Evolutionary conservation across 2,888 invertebrate species (phyloP).

Genomic region (Bombylius major): DNA sequence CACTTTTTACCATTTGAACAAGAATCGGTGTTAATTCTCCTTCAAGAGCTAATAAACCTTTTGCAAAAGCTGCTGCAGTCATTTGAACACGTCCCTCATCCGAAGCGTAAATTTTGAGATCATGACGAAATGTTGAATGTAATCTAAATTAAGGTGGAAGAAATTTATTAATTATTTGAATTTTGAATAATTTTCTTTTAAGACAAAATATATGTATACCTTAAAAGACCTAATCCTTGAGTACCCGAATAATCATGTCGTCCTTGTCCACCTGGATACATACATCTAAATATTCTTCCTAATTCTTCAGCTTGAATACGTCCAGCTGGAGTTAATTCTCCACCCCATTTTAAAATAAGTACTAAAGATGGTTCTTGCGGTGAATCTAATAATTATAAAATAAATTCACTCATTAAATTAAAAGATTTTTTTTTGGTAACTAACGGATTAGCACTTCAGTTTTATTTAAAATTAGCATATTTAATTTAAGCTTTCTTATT

Average conservation of each 20-base stretch:
- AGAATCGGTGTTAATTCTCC: conserved; percentile 97
- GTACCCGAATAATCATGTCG: conserved; percentile 83
- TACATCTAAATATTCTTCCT: conserved; percentile 95
- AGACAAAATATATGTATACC: conserved; percentile 27
- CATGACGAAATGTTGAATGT: conserved; percentile 97
- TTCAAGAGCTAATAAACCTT: conserved; percentile 91
- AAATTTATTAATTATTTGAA: background rate
- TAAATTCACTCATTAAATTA: background rate
- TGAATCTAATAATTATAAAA: conserved; percentile 40
- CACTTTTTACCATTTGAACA: conserved; percentile 99
- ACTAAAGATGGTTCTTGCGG: conserved; percentile 89
- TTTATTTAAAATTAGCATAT: no score
- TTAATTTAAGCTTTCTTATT: no score
- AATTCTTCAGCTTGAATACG: conserved; percentile 94
- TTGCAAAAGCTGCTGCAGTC: conserved; percentile 99
- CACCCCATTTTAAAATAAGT: conserved; percentile 98
- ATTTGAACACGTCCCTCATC: conserved; percentile 99
- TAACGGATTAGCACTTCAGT: no score
- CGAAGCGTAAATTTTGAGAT: conserved; percentile 98
- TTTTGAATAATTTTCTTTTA: no score
- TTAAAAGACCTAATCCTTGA: conserved; percentile 87
- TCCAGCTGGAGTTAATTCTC: conserved; percentile 96
- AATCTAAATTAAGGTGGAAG: conserved; percentile 37
- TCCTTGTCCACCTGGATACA: conserved; percentile 97
- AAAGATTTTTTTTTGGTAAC: background rate